Evolutionary conservation across 2,113 vertebrate species (phyloP).

Genomic region (Zosterops hypoxanthus): DNA sequence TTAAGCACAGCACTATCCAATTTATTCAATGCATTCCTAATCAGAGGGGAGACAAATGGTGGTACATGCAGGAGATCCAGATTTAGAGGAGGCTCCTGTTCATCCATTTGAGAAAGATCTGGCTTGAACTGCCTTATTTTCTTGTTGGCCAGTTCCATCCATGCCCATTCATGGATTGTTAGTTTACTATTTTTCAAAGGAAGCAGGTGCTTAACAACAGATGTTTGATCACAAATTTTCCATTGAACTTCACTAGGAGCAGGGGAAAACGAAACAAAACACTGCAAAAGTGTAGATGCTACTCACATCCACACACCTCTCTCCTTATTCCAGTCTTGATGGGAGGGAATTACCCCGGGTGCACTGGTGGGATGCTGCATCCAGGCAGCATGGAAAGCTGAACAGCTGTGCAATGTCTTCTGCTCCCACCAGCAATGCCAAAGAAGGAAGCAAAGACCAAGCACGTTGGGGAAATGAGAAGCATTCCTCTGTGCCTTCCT

Average conservation of each 20-base stretch:
- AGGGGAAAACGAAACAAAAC: background rate
- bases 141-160: background rate
- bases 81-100: background rate
- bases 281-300: background rate
- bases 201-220: background rate
- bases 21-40: background rate
- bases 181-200: background rate
- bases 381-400: accelerated
- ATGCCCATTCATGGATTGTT: background rate
- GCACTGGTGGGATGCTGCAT: background rate
- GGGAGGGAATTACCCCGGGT: background rate
- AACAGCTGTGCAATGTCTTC: background rate
- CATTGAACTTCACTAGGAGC: background rate
- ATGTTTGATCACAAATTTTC: background rate
- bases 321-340: background rate
- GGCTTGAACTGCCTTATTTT: background rate
- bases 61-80: background rate
- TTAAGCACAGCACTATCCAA: background rate
- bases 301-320: background rate
- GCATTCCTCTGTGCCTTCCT: background rate
- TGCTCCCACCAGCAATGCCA: background rate
- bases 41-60: slow-evolving; percentile 7
- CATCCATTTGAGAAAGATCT: background rate
- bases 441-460: background rate
- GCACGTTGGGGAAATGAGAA: accelerated